phyloP scores from a whole-genome alignment of 2,113 vertebrate genomes.

The Isichthys henryi region DNA sequence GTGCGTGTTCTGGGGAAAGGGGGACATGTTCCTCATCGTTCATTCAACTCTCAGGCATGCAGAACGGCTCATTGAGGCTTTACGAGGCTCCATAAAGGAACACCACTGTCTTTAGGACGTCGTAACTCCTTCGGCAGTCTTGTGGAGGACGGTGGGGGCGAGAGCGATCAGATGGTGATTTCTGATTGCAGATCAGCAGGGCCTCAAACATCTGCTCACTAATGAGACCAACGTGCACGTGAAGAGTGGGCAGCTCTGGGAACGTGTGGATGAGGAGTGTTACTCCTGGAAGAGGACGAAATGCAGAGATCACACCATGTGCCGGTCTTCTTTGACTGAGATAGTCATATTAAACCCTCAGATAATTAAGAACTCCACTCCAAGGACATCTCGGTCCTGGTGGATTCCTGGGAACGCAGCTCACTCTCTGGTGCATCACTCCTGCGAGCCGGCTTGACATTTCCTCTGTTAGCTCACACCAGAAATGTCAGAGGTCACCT shows the following conservation, averaged over 20 bases:
- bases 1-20: background rate
- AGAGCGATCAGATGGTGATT: background rate
- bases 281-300: background rate
- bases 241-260: background rate
- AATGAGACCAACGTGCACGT: background rate
- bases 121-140: background rate
- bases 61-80: background rate
- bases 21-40: background rate
- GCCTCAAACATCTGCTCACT: background rate
- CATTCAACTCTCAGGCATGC: background rate
- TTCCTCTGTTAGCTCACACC: slow-evolving; percentile 8
- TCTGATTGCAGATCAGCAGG: background rate
- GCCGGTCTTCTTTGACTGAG: background rate
- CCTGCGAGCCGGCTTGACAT: slow-evolving; percentile 5
- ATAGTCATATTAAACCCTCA: background rate
- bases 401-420: background rate
- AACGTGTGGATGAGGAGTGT: background rate
- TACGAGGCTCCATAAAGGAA: background rate
- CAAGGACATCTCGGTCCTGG: background rate
- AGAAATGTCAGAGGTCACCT: slow-evolving; percentile 22
- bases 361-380: background rate
- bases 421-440: background rate
- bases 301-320: background rate
- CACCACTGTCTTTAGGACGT: background rate
- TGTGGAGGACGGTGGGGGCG: background rate